These are phyloP conservation scores for Tenthredo scrophulariae DNA, from an alignment of 2,888 invertebrate genomes.

Conservation along the genomic window DNA sequence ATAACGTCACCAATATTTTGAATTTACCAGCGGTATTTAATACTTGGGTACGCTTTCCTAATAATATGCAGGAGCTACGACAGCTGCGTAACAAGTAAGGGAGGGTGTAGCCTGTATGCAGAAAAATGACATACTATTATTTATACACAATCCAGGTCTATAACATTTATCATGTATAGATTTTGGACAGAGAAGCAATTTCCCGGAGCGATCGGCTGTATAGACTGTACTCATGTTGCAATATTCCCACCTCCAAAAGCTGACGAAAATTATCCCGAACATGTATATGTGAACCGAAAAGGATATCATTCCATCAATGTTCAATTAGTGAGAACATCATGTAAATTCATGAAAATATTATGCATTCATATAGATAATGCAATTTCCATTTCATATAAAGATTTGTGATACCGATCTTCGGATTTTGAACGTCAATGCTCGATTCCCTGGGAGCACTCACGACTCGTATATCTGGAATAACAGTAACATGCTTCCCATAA, in stretches of 20 bases:
- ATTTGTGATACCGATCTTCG: constrained; percentile 4
- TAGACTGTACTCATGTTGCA: constrained; percentile 67
- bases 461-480: constrained; percentile 8
- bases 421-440: not conserved
- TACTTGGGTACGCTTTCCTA: constrained; percentile 53
- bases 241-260: constrained; percentile 61
- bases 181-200: constrained; percentile 54
- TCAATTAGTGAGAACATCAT: constrained; percentile 60
- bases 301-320: constrained; percentile 67
- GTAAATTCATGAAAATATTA: not conserved
- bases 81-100: constrained; percentile 49
- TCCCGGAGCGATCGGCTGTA: constrained; percentile 60
- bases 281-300: constrained; percentile 65
- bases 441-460: constrained; percentile 10
- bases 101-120: not conserved
- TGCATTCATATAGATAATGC: not conserved
- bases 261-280: constrained; percentile 60
- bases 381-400: not conserved
- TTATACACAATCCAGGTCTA: not conserved
- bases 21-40: constrained; percentile 49
- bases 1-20: constrained; percentile 27
- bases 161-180: constrained; percentile 22
- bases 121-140: not conserved
- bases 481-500: not conserved
- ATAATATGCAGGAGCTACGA: constrained; percentile 36